Base-by-base conservation (phyloP, 2,113 vertebrate species). In the Riparia riparia region DNA sequence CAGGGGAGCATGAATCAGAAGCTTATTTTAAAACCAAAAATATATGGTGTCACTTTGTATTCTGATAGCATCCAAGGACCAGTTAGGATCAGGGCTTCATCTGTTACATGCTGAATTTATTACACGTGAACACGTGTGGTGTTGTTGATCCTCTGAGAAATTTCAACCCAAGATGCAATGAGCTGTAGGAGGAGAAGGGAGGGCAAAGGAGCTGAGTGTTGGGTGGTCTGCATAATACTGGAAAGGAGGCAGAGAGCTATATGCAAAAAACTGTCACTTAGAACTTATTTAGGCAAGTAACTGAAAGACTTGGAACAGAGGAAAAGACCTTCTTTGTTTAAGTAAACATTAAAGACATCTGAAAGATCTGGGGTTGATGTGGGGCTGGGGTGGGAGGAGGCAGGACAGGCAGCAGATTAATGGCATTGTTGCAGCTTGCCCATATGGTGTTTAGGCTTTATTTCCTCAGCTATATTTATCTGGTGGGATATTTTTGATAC, bases 231-330 rank as follows among this genome's bases (percentile, higher is more conserved):
- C 54, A 25, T 44, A 50, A 19, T n/a, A 81, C 77, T 82, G 81
- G 89, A 76, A 91, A 65, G 73, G 78, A 96, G 84, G 45, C 53
- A 93, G 86, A 92, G 76, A 65, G 25, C 53, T 79, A 4, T 19
- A 28, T 89, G 78, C 63, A 87, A 77, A 90, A 93, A 95, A 65
- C n/a, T 93, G 93, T 96, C 94, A 76, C 91, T 94, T 95, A 37
- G 14, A 95, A 69, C 42, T 91, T 91, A 32, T 80, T 72, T 82
- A 89, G 73, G 70, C 90, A 86, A 85, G 63, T 44, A 90, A 88
- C 64, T 96, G 76, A 90, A 94, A 92, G 90, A 81, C 85, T 95
- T 95, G 94, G 85, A 95, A 93, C 68, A 81, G 94, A 42, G 86
- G 79, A 86, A 94, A 92, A 95, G 58, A 58, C 45, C 63, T 96